Evolutionary conservation across 2,888 invertebrate species (phyloP).

Genomic region (Pammene fasciana): DNA sequence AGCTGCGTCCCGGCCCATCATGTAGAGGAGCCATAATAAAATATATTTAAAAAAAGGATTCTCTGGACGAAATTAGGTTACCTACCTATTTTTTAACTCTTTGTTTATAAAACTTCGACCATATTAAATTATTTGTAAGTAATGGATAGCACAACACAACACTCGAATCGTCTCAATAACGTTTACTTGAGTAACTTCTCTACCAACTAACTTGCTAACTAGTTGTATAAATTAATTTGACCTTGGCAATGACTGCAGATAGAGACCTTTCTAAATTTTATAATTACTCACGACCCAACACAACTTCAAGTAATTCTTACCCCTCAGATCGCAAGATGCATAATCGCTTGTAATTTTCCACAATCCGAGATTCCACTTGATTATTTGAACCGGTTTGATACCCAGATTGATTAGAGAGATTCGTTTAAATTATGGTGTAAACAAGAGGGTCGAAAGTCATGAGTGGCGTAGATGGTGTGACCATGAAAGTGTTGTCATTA

Average conservation of each 20-base stretch:
- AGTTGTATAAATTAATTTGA: slow-evolving; percentile 31
- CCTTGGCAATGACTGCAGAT: slow-evolving; percentile 33
- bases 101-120: no score
- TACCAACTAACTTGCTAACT: neutral
- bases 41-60: no score
- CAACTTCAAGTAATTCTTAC: slow-evolving; percentile 3
- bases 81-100: no score
- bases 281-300: slow-evolving; percentile 13
- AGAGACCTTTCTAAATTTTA: slow-evolving; percentile 35
- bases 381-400: slow-evolving; percentile 28
- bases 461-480: neutral
- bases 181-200: no score
- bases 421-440: slow-evolving; percentile 30
- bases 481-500: neutral
- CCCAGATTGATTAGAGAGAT: slow-evolving; percentile 37
- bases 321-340: neutral
- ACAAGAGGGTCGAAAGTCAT: slow-evolving; percentile 27
- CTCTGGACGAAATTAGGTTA: no score
- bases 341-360: slow-evolving; percentile 1
- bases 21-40: no score
- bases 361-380: slow-evolving; percentile 14
- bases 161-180: no score
- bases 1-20: no score
- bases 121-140: no score
- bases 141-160: no score